Conservation (phyloP, 2,888 invertebrate genomes). For the Pristionchus arcanus region DNA sequence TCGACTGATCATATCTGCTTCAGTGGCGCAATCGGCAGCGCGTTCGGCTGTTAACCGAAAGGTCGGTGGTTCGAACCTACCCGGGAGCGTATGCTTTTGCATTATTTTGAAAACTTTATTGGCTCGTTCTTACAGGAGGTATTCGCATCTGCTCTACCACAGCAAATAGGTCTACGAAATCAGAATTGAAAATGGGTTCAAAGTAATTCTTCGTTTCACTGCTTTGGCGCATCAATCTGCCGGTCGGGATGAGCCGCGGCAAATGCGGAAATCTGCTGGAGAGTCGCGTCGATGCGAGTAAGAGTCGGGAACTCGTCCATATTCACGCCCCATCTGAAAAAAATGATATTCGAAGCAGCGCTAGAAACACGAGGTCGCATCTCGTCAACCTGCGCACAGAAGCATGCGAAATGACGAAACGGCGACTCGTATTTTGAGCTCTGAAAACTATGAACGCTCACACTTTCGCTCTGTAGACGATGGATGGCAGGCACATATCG, state of each 20-base stretch:
- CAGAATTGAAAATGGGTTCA: too few species aligned
- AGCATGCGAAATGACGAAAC: too few species aligned
- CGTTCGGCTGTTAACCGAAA: conserved; percentile 55
- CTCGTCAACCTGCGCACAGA: too few species aligned
- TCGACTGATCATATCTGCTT: not conserved
- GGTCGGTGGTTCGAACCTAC: conserved; percentile 53
- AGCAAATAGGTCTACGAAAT: too few species aligned
- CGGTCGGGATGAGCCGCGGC: not conserved
- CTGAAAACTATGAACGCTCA: conserved; percentile 74
- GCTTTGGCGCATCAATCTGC: not conserved
- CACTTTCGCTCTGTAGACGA: conserved; percentile 94
- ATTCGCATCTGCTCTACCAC: too few species aligned
- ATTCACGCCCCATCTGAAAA: not conserved
- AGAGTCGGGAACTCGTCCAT: not conserved
- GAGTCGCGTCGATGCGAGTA: not conserved
- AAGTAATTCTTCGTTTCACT: too few species aligned
- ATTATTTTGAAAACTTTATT: not conserved
- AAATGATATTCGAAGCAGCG: too few species aligned
- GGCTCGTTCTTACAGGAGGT: too few species aligned
- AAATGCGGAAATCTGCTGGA: not conserved
- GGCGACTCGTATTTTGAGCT: too few species aligned
- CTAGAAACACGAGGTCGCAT: too few species aligned
- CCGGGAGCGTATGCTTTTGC: conserved; percentile 39
- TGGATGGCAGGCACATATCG: conserved; percentile 95
- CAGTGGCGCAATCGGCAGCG: conserved; percentile 54